Evolutionary conservation across 2,113 vertebrate species (phyloP), one percentile per base, ranked within the genome.

Genomic region (Bubo bubo): DNA sequence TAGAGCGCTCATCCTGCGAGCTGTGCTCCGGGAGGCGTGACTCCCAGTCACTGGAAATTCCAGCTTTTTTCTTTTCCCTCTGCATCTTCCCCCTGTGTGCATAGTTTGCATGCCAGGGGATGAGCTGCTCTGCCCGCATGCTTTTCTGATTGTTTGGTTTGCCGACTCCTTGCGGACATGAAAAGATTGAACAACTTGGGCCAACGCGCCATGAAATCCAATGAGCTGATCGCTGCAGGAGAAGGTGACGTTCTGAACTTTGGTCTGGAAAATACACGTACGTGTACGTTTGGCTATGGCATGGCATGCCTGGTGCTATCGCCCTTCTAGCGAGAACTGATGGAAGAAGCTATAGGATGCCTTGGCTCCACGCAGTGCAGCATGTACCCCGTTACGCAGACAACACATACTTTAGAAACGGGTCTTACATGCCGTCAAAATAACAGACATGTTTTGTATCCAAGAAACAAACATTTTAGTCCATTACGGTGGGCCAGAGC

Each of bases 71-170:
- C 66, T 41, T 70, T 83, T 91, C 74, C 81, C 90, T 86, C 75
- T 22, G 55, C 41, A 47, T 93, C 41, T 64, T 76, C 53, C 72
- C 79, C 58, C 60, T 1, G 2, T 7, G 47, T 14, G 63, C 94
- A 94, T 90, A 95, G 79, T 15, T 93, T 41, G 79, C 79, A 80
- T 93, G 88, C 88, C 85, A 88, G 88, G 45, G 62, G 79, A 91
- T 90, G 88, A 94, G 85, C 45, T 8, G 2, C 71, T 79, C 82
- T 79, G 12, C 62, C 92, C 47, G 10, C 66, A 21, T 17, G 63
- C 71, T 83, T 64, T 56, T 24, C 84, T 59, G 83, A 27, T 52
- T 74, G 23, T 35, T 93, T 50, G 56, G 60, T 52, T 58, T 74
- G 55, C 6, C 3, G 67, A 41, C 64, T 84, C 64, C 88, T 91